These are phyloP conservation scores for Drosophila siamana DNA, from an alignment of 2,888 invertebrate genomes.

Conservation along the genomic window DNA sequence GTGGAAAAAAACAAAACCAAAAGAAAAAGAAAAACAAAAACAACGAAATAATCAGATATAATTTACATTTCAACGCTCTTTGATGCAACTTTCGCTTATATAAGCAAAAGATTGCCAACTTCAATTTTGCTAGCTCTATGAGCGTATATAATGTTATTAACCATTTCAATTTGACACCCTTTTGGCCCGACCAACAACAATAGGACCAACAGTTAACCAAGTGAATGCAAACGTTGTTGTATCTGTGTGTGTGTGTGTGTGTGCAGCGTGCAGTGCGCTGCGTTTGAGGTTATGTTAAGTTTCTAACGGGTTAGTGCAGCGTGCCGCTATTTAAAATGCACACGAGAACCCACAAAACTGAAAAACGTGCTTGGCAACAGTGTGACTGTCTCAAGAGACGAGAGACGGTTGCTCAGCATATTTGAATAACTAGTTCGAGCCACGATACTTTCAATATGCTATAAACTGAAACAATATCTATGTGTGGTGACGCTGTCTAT, in stretches of 20 bases:
- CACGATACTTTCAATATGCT: conserved; percentile 77
- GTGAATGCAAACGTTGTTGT: conserved; percentile 49
- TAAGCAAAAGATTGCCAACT: conserved; percentile 69
- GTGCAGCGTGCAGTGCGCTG: too few relatives aligned
- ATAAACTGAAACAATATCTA: conserved; percentile 51
- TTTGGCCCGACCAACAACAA: conserved; percentile 12
- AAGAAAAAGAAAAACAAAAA: not conserved
- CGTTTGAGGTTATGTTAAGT: conserved; percentile 65
- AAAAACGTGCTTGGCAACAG: conserved; percentile 82
- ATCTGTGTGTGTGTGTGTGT: conserved; percentile 12
- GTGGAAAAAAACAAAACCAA: not conserved
- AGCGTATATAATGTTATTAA: conserved; percentile 71
- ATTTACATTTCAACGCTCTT: conserved; percentile 51
- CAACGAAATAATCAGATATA: conserved; percentile 15
- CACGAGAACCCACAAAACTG: conserved; percentile 68
- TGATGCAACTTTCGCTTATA: conserved; percentile 76
- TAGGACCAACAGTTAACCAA: conserved; percentile 35
- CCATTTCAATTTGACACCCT: conserved; percentile 72
- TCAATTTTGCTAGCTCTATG: conserved; percentile 55
- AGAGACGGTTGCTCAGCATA: conserved; percentile 68
- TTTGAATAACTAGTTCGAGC: conserved; percentile 80
- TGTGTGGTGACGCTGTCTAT: conserved; percentile 9
- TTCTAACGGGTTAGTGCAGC: conserved; percentile 76
- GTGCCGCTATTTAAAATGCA: conserved; percentile 73
- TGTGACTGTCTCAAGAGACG: conserved; percentile 42